Evolutionary conservation across 2,888 invertebrate genomes (phyloP).

Genomic region (Epirrhoe tristata): DNA sequence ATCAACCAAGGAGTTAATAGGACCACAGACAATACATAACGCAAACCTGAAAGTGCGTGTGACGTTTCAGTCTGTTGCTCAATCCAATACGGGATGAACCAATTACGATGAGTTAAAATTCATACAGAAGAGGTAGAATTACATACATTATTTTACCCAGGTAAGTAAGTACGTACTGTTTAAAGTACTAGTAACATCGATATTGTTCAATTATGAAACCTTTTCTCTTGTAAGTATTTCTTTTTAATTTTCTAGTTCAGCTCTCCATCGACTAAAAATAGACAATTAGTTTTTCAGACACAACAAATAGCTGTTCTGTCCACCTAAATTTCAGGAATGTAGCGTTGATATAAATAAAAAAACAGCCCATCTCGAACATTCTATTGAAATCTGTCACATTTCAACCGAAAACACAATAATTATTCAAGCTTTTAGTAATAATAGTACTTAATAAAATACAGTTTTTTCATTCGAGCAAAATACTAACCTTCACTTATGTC

Average conservation of each 20-base stretch:
- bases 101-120: not conserved
- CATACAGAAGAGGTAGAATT: not conserved
- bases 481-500: constrained; percentile 40
- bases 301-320: not conserved
- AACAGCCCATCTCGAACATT: not conserved
- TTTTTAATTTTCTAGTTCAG: no score
- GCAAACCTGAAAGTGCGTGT: no score
- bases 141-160: no score
- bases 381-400: not conserved
- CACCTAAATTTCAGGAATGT: not conserved
- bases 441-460: no score
- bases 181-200: no score
- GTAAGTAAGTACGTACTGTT: no score
- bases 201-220: no score
- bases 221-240: no score
- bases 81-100: not conserved
- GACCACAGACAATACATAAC: no score
- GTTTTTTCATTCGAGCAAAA: constrained; percentile 14
- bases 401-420: not conserved
- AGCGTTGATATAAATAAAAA: not conserved
- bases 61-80: not conserved
- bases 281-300: no score
- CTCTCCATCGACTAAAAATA: no score
- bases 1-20: no score
- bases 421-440: not conserved